These are phyloP conservation scores for Zaprionus inermis DNA, from an alignment of 1,140 invertebrate species.

Conservation along the genomic window DNA sequence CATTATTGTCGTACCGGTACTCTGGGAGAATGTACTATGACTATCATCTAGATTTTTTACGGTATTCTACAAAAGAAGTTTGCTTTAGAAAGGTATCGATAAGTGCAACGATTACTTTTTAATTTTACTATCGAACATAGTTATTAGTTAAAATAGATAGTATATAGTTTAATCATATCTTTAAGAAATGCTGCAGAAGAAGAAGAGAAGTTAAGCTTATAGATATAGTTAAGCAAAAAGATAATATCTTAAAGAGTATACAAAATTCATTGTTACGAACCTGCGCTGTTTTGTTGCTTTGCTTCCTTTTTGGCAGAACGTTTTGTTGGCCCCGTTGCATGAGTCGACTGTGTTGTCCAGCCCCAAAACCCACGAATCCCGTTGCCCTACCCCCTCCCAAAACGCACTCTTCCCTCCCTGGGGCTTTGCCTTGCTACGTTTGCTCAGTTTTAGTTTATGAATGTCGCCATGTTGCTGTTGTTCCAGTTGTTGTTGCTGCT, in stretches of 20 bases:
- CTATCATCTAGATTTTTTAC: too few species aligned
- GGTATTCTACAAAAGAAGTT: too few species aligned
- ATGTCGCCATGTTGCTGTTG: conserved; percentile 75
- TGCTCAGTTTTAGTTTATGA: conserved; percentile 76
- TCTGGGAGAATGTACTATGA: not conserved
- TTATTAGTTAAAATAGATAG: too few species aligned
- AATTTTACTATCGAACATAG: too few species aligned
- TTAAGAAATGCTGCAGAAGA: too few species aligned
- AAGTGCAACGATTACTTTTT: too few species aligned
- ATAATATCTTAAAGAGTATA: conserved; percentile 9
- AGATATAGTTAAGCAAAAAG: too few species aligned
- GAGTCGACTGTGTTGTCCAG: conserved; percentile 53
- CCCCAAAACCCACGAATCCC: conserved; percentile 56
- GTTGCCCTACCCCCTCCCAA: conserved; percentile 28
- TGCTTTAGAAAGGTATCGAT: too few species aligned
- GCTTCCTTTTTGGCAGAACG: conserved; percentile 68
- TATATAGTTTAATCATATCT: too few species aligned
- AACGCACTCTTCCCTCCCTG: not conserved
- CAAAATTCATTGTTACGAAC: not conserved
- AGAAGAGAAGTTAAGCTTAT: not conserved
- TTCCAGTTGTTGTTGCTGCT: conserved; percentile 36
- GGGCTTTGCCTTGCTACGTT: conserved; percentile 20
- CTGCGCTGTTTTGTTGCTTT: conserved; percentile 16
- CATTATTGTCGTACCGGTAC: conserved; percentile 15
- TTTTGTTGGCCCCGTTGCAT: conserved; percentile 64